Percentiles rank a stretch among this genome's conserved stretches.
These are phyloP conservation scores for Allophyes oxyacanthae DNA, from an alignment of 2,888 invertebrate genomes.

Conservation along the genomic window DNA sequence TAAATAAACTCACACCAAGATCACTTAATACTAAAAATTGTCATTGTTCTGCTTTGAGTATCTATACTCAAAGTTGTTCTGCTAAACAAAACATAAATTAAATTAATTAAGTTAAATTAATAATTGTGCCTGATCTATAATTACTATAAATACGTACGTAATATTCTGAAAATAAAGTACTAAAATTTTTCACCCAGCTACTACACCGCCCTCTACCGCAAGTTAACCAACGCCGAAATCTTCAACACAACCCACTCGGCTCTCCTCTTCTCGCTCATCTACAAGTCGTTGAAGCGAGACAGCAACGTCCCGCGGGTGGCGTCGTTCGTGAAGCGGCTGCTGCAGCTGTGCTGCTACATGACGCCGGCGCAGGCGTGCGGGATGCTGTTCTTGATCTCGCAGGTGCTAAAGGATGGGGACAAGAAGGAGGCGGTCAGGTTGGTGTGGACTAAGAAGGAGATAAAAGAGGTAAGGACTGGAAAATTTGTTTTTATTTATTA, in stretches of 20 bases:
- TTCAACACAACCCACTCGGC: conserved; percentile 92
- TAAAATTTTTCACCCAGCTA: conserved; percentile 85
- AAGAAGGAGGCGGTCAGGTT: conserved; percentile 76
- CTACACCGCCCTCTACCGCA: conserved; percentile 96
- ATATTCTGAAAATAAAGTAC: too few relatives aligned
- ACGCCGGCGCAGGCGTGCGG: conserved; percentile 95
- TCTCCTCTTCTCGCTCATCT: conserved; percentile 95
- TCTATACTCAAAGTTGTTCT: too few relatives aligned
- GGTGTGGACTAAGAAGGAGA: conserved; percentile 72
- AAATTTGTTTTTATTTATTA: too few relatives aligned
- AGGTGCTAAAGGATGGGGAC: conserved; percentile 82
- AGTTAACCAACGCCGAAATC: conserved; percentile 93
- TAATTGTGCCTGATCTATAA: too few relatives aligned
- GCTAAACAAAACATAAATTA: too few relatives aligned
- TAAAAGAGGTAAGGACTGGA: conserved; percentile 72
- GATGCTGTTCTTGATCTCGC: conserved; percentile 93
- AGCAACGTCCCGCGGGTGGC: conserved; percentile 91
- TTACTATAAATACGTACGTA: too few relatives aligned
- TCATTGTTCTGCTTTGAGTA: too few relatives aligned
- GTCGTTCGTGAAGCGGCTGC: conserved; percentile 93
- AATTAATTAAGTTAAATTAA: too few relatives aligned
- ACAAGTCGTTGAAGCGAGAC: conserved; percentile 95
- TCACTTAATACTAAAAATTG: too few relatives aligned
- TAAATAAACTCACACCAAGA: too few relatives aligned
- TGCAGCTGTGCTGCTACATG: conserved; percentile 91